Evolutionary conservation across 2,113 vertebrate species (phyloP).

Genomic region (Taurulus bubalis): DNA sequence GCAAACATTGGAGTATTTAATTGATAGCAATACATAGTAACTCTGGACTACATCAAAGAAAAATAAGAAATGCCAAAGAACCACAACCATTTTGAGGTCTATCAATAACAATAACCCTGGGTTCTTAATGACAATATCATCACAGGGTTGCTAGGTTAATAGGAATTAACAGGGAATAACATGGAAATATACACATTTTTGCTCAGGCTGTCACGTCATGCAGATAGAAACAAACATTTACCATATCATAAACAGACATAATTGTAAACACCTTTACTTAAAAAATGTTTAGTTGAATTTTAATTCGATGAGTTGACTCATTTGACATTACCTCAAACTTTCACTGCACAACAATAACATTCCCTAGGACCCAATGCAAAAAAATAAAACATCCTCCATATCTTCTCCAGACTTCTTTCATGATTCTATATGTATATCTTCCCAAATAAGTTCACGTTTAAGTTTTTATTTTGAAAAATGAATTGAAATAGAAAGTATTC

Average conservation of each 20-base stretch:
- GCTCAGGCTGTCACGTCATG: neutral
- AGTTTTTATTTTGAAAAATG: neutral
- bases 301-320: neutral
- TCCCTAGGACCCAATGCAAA: no score
- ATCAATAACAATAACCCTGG: neutral
- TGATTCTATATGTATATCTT: neutral
- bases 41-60: neutral
- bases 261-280: neutral
- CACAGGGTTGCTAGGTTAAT: neutral
- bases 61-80: neutral
- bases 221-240: neutral
- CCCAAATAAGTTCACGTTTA: neutral
- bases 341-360: no score
- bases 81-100: neutral
- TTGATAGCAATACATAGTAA: neutral
- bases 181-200: neutral
- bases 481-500: no score
- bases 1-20: neutral
- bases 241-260: neutral
- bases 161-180: neutral
- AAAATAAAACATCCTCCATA: neutral
- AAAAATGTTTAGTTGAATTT: neutral
- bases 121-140: neutral
- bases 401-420: neutral
- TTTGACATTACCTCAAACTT: no score